Evolutionary conservation across 2,888 invertebrate genomes (phyloP), one percentile per base, ranked within the genome.

Genomic region (Tenthredo scrophulariae): DNA sequence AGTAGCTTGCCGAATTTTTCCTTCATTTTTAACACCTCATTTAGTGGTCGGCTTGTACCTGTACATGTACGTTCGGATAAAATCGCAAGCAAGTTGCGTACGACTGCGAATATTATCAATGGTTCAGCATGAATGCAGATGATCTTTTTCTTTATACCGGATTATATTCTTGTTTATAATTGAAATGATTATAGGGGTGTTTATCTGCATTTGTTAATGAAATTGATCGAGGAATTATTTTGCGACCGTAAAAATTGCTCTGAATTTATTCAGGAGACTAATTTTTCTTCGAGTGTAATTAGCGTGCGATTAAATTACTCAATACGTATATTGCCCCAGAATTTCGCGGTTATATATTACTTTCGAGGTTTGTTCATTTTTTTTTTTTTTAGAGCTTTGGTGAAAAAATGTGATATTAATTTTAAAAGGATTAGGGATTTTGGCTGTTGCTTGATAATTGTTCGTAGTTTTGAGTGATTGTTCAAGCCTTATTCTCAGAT

Each of bases 81-180:
- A 33, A 77, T 77, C 26, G n/a, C 70, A n/a, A 40, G 74, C 22
- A 33, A 77, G n/a, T 54, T 77, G 15, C 26, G 29, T 46, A 75
- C 10, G 18, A 50, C 33, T 54, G 50, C 33, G 22, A 74, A 74
- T 74, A 43, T 74, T 54, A 77, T 77, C 77, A 77, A 77, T 77
- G 6, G 26, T 9, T 46, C 43, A 40, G 26, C 43, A 13, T 22
- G 6, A 43, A 74, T 74, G 43, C 74, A 74, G 74, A 74, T 74
- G 40, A 43, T 26, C 37, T 9, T 29, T 67, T 67, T 33, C 0
- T 33, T 67, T 33, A 18, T 33, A 18, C 33, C 67, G 29, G 18
- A 54, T 77, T 15, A 15, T 7, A 77, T 33, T 77, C 22, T 74
- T 43, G 26, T 77, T 54, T 77, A 26, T 54, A 18, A 22, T 43